A percentile compares a stretch with the other conserved stretches of the same genome.
Evolutionary conservation across 2,888 invertebrate genomes (phyloP).

Genomic region (Volucella inanis): DNA sequence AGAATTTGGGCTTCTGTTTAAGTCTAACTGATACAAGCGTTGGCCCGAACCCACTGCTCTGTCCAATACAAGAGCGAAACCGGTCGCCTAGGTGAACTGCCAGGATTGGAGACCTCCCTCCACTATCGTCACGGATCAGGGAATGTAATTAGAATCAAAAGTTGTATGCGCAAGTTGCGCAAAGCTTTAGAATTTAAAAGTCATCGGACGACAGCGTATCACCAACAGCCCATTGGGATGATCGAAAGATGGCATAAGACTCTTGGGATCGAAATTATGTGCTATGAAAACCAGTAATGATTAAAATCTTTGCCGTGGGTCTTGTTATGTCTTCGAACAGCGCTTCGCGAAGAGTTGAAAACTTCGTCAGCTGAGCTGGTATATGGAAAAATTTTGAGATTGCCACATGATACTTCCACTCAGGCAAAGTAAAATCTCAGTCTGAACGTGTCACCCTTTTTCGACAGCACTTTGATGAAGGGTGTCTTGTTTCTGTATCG

Average conservation of each 20-base stretch:
- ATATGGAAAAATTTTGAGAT: no score
- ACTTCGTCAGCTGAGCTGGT: no score
- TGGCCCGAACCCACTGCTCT: constrained; percentile 25
- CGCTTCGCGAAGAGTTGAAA: constrained; percentile 76
- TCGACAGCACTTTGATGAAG: no score
- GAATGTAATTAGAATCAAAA: constrained; percentile 24
- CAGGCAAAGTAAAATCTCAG: constrained; percentile 37
- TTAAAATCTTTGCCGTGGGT: constrained; percentile 77
- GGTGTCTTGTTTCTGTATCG: no score
- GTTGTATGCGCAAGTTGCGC: no score
- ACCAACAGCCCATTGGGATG: constrained; percentile 45
- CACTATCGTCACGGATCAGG: constrained; percentile 2
- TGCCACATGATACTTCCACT: no score
- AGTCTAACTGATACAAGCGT: constrained; percentile 6
- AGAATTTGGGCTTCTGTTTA: constrained; percentile 3
- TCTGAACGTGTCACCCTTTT: no score
- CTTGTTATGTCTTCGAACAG: constrained; percentile 73
- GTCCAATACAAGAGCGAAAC: background rate
- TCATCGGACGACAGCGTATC: constrained; percentile 13
- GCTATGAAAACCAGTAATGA: background rate
- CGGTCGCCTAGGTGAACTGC: background rate
- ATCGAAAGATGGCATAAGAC: constrained; percentile 74
- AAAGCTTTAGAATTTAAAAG: background rate
- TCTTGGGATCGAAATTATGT: constrained; percentile 59
- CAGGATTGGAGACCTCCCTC: background rate